These are phyloP conservation scores for Plusia festucae DNA, from an alignment of 2,888 invertebrate genomes.

Conservation along the genomic window DNA sequence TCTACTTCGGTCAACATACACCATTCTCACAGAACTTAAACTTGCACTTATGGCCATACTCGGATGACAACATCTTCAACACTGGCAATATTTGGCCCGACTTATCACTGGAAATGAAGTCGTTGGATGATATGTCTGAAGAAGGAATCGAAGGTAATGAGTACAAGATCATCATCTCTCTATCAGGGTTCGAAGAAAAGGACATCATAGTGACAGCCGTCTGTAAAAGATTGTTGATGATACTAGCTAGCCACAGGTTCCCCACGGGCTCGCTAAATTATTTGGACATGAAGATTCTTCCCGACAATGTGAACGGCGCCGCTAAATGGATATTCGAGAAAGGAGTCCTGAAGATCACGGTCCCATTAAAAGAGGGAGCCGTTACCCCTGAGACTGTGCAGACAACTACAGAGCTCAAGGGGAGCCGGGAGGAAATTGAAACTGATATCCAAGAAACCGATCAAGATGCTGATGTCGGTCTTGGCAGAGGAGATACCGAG, in stretches of 20 bases:
- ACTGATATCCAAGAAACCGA: slow-evolving; percentile 32
- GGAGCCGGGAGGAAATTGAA: slow-evolving; percentile 74
- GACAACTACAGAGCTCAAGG: slow-evolving; percentile 46
- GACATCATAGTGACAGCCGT: slow-evolving; percentile 81
- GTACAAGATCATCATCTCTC: slow-evolving; percentile 72
- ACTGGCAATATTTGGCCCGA: slow-evolving; percentile 74
- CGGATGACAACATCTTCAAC: slow-evolving; percentile 71
- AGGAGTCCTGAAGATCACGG: slow-evolving; percentile 70
- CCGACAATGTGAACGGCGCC: slow-evolving; percentile 66
- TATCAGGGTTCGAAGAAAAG: slow-evolving; percentile 74
- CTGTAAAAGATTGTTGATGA: slow-evolving; percentile 75
- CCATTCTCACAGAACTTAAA: slow-evolving; percentile 41
- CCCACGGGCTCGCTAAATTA: slow-evolving; percentile 63
- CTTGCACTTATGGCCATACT: slow-evolving; percentile 47
- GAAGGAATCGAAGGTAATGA: slow-evolving; percentile 70
- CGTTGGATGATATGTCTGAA: slow-evolving; percentile 68
- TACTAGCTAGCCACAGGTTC: slow-evolving; percentile 73
- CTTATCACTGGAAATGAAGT: slow-evolving; percentile 67
- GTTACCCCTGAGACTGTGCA: slow-evolving; percentile 38
- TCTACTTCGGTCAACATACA: slow-evolving; percentile 16
- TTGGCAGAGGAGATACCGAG: slow-evolving; percentile 56
- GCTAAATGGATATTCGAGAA: slow-evolving; percentile 77
- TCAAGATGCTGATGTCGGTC: slow-evolving; percentile 69
- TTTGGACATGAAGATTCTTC: slow-evolving; percentile 72
- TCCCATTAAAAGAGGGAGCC: slow-evolving; percentile 66